Evolutionary conservation across 1,140 invertebrate genomes (phyloP).

Genomic region (Steinernema feltiae): DNA sequence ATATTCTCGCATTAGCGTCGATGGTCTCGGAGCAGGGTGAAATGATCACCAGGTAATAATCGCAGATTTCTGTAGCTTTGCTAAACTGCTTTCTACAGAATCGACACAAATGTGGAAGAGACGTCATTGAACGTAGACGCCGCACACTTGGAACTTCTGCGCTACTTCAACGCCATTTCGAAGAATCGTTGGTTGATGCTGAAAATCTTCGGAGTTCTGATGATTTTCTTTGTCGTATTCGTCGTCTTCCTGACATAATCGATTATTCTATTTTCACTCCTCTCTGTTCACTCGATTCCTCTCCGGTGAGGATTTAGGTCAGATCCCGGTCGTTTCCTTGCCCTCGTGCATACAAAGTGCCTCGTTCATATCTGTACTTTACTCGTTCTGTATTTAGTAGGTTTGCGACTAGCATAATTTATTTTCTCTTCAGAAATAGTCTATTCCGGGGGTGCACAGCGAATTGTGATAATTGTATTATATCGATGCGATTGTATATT

Average conservation of each 20-base stretch:
- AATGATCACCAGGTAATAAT: constrained; percentile 76
- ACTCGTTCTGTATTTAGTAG: background rate
- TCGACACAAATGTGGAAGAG: constrained; percentile 92
- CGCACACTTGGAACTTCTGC: constrained; percentile 89
- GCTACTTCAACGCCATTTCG: constrained; percentile 94
- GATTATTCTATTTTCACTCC: background rate
- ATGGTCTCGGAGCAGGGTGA: constrained; percentile 98
- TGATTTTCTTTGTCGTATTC: constrained; percentile 99
- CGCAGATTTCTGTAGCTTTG: constrained; percentile 16
- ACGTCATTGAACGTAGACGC: constrained; percentile 92
- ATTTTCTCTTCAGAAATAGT: no score
- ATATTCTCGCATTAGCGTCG: constrained; percentile 95
- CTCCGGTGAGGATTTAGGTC: constrained; percentile 20
- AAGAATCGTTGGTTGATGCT: constrained; percentile 98
- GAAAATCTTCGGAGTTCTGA: constrained; percentile 94
- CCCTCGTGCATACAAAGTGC: background rate
- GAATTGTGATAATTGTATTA: no score
- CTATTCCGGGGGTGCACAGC: no score
- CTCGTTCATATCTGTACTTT: background rate
- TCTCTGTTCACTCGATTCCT: background rate
- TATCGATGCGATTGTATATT: background rate
- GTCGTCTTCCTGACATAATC: constrained; percentile 73
- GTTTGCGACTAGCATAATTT: background rate
- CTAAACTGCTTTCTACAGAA: constrained; percentile 64
- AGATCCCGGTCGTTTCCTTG: background rate